Evolutionary conservation across 2,888 invertebrate species (phyloP).

Genomic region (Euphydryas editha): DNA sequence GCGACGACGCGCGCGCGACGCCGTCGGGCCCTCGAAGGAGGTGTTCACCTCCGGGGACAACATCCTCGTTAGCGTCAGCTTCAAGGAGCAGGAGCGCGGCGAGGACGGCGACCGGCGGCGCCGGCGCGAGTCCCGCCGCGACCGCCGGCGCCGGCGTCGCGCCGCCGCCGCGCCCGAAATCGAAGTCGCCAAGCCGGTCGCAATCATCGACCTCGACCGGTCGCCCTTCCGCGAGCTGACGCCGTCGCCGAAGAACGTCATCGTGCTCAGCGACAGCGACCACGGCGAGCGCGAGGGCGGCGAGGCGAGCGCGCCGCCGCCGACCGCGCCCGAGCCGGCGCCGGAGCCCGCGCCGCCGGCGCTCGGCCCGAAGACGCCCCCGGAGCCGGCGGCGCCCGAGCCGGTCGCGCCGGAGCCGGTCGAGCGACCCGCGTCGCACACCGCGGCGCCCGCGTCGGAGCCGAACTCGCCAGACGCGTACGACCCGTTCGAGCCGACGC

Average conservation of each 20-base stretch:
- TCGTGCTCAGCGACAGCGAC: slow-evolving; percentile 93
- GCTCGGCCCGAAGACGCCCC: slow-evolving; percentile 45
- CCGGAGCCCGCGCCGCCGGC: slow-evolving; percentile 31
- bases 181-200: slow-evolving; percentile 86
- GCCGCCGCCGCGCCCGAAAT: slow-evolving; percentile 46
- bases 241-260: slow-evolving; percentile 91
- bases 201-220: slow-evolving; percentile 92
- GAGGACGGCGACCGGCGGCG: slow-evolving; percentile 60
- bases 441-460: slow-evolving; percentile 76
- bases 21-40: slow-evolving; percentile 89
- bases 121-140: slow-evolving; percentile 49
- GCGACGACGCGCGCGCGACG: slow-evolving; percentile 50
- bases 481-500: slow-evolving; percentile 96
- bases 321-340: slow-evolving; percentile 59
- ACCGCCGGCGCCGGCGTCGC: slow-evolving; percentile 50
- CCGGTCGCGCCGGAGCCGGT: slow-evolving; percentile 56
- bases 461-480: slow-evolving; percentile 90
- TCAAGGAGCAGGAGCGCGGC: slow-evolving; percentile 86
- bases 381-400: slow-evolving; percentile 45
- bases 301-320: slow-evolving; percentile 37
- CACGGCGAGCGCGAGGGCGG: slow-evolving; percentile 76
- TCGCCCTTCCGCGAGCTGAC: slow-evolving; percentile 93
- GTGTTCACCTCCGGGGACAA: slow-evolving; percentile 97
- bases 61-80: slow-evolving; percentile 96
- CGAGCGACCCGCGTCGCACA: slow-evolving; percentile 83